Base-by-base conservation (phyloP, 2,888 invertebrate genomes). In the Byasa hedistus region DNA sequence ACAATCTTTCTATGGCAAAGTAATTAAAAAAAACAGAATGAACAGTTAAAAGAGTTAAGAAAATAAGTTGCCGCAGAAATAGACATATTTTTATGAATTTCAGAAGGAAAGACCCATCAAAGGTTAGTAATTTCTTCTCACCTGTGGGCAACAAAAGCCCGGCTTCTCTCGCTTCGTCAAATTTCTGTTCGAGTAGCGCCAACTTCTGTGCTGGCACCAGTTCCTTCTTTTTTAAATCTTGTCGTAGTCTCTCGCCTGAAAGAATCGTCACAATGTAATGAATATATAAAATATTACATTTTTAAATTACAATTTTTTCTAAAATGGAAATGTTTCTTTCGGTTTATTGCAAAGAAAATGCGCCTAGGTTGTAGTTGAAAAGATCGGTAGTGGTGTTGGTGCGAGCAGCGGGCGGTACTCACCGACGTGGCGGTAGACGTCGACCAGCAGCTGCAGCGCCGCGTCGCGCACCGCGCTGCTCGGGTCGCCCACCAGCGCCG, bases 391-490 rank as follows among this genome's bases (percentile, higher is more conserved):
- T 12, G 39, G 39, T 15, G 39, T 39, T 39, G 39, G 15, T 39
- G 39, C 3, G 39, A 12, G 39, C 12, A 12, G 12, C 39, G 15
- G 39, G 15, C 39, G 39, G 39, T 52, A 86, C 92, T 80, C 52
- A 79, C 98, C 98, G 64, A 98, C 97, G 87, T 98, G 98, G 79
- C 96, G 94, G 84, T 98, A 99, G 57, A 98, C 95, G 81, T 98
- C 97, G 52, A 97, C 96, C 59, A 98, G 85, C 12, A 98, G 95
- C 75, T 94, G 94, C 81, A 96, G 93, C 4, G 98, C 97, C 5
- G 96, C 95, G 82, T 98, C 98, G 22, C 98, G 91, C 8, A 98
- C 98, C 59, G 96, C 94, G 44, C 94, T 94, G 73, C 95, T 96
- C 7, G 98, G 98, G 91, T 98, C 98, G 1, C 96, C 95, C 64